Evolutionary conservation across 1,140 invertebrate genomes (phyloP).

Genomic region (Argopecten irradians): DNA sequence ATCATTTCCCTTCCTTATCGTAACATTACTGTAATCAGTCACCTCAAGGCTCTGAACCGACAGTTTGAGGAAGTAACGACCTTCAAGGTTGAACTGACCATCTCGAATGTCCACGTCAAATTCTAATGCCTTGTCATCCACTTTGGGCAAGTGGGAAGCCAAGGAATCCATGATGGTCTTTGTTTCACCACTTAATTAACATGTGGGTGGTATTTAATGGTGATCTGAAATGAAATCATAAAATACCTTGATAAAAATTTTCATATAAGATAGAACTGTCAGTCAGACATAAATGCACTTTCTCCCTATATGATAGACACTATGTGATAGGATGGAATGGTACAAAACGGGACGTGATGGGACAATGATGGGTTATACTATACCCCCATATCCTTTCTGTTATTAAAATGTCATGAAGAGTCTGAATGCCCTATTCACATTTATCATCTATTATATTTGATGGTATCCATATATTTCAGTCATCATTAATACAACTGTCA

Average conservation of each 20-base stretch:
- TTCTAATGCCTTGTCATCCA: conserved; percentile 62
- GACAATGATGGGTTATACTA: no score
- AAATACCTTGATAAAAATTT: neutral
- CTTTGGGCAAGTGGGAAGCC: conserved; percentile 46
- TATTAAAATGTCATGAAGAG: no score
- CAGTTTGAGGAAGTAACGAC: conserved; percentile 65
- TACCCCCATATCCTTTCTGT: no score
- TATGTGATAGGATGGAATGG: no score
- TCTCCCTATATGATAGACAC: no score
- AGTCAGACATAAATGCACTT: no score
- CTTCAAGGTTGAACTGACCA: conserved; percentile 68
- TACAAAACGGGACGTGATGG: no score
- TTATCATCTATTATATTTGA: no score
- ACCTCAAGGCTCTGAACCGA: conserved; percentile 63
- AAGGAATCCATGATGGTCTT: conserved; percentile 40
- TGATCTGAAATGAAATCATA: neutral
- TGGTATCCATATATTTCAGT: no score
- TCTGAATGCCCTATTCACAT: no score
- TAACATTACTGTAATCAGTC: conserved; percentile 60
- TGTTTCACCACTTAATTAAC: neutral
- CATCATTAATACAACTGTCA: no score
- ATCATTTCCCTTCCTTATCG: conserved; percentile 39
- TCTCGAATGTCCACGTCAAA: conserved; percentile 66
- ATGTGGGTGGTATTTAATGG: neutral
- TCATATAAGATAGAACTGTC: no score